These are phyloP conservation scores for Prionace glauca DNA, from an alignment of 2,797 vertebrate genomes.

Conservation along the genomic window DNA sequence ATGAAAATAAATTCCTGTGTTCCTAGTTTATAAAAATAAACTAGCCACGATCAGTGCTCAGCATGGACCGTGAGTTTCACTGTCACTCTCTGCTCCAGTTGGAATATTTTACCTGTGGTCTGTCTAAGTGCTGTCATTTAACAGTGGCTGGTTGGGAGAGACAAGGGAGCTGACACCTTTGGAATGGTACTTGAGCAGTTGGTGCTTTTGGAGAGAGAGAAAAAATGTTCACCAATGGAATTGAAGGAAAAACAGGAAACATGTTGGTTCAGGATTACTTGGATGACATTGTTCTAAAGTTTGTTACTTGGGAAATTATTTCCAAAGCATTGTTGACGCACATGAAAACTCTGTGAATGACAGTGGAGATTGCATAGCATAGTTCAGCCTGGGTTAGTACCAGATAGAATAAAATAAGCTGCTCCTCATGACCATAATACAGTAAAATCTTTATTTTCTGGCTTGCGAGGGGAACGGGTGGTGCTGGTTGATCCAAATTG, in stretches of 20 bases:
- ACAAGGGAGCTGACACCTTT: neutral
- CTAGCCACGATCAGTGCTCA: neutral
- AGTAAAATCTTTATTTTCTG: too few relatives aligned
- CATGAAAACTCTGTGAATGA: neutral
- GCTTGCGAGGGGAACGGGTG: too few relatives aligned
- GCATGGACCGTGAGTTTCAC: neutral
- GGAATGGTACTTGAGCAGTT: neutral
- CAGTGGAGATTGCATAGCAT: neutral
- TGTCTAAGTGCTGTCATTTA: neutral
- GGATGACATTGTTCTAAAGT: slow-evolving; percentile 12
- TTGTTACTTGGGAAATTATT: neutral
- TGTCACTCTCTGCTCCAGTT: neutral
- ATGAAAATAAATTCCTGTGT: neutral
- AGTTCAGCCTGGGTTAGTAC: neutral
- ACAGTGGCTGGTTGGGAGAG: neutral
- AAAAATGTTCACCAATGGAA: neutral
- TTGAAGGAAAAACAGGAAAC: neutral
- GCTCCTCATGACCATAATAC: neutral
- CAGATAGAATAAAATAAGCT: neutral
- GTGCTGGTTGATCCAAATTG: too few relatives aligned
- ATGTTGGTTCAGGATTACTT: neutral
- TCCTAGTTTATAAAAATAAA: neutral
- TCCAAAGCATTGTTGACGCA: neutral
- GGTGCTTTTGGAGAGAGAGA: neutral
- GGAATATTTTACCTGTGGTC: neutral